Evolutionary conservation across 2,797 vertebrate species (phyloP).

Genomic region (Psittacula derbiana): DNA sequence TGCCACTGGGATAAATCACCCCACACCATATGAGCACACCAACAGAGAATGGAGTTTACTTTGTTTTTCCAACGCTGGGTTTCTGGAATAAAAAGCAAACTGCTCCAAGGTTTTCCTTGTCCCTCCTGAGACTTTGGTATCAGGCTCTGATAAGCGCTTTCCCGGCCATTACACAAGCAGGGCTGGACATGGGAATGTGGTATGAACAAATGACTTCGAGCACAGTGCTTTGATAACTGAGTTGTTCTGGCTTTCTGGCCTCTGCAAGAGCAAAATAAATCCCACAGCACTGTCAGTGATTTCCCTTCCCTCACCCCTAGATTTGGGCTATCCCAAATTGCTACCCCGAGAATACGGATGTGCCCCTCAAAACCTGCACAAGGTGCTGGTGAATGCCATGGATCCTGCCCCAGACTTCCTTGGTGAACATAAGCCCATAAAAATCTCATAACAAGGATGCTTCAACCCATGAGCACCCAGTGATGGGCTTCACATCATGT

Average conservation of each 20-base stretch:
- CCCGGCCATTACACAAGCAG: constrained; percentile 43
- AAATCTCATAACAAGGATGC: neutral
- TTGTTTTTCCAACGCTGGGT: neutral
- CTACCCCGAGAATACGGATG: neutral
- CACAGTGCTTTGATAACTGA: constrained; percentile 20
- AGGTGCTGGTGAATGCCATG: neutral
- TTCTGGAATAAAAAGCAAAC: constrained; percentile 50
- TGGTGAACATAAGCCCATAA: fast-evolving
- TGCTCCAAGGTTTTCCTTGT: neutral
- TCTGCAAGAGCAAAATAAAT: constrained; percentile 3
- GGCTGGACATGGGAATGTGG: constrained; percentile 45
- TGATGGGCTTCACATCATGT: neutral
- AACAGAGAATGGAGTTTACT: neutral
- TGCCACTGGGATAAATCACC: fast-evolving
- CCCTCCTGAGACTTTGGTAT: constrained; percentile 44
- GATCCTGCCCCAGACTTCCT: neutral
- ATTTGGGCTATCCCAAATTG: neutral
- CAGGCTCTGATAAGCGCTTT: constrained; percentile 52
- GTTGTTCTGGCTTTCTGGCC: constrained; percentile 29
- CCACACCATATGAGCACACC: fast-evolving
- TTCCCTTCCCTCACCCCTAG: neutral
- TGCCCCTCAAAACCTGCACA: neutral
- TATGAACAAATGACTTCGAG: constrained; percentile 5
- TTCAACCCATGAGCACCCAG: neutral
- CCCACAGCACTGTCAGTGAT: neutral